Conservation (phyloP, 2,888 invertebrate species). For the Mesorhabditis belari region DNA sequence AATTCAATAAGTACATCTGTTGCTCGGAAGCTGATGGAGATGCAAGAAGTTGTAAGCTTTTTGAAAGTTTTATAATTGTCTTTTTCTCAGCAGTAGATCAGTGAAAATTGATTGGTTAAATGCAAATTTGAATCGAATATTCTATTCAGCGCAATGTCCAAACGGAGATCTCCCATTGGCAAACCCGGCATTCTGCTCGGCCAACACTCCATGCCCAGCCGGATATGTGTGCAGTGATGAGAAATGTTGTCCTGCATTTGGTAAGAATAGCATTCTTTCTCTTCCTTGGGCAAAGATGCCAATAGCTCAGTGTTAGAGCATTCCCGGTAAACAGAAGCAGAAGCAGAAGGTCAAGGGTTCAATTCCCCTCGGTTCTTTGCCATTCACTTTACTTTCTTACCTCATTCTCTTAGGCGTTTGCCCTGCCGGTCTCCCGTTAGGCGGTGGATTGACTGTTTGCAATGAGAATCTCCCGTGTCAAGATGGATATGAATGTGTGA, state of each 20-base stretch:
- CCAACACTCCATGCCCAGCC: constrained; percentile 42
- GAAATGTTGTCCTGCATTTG: constrained; percentile 46
- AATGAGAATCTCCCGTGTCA: constrained; percentile 43
- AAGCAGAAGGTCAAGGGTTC: no score
- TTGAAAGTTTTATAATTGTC: neutral
- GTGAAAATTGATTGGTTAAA: neutral
- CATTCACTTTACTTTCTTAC: neutral
- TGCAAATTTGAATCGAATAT: neutral
- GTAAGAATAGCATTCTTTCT: no score
- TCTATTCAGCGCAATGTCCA: constrained; percentile 36
- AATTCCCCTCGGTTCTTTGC: no score
- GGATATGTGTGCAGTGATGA: constrained; percentile 47
- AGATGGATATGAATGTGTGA: constrained; percentile 48
- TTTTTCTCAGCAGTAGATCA: neutral
- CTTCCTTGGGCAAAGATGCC: no score
- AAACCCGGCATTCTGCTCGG: constrained; percentile 37
- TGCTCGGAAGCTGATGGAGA: constrained; percentile 39
- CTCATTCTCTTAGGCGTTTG: constrained; percentile 29
- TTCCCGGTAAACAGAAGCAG: no score
- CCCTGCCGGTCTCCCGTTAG: constrained; percentile 48
- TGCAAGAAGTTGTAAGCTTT: constrained; percentile 4
- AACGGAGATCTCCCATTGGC: constrained; percentile 43
- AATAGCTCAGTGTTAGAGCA: no score
- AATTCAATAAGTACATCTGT: constrained; percentile 46
- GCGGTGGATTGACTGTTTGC: constrained; percentile 42